Percentiles rank a stretch among this genome's conserved stretches.
These are phyloP conservation scores for Charaxes varanes DNA, from an alignment of 1,140 invertebrate species.

Conservation along the genomic window DNA sequence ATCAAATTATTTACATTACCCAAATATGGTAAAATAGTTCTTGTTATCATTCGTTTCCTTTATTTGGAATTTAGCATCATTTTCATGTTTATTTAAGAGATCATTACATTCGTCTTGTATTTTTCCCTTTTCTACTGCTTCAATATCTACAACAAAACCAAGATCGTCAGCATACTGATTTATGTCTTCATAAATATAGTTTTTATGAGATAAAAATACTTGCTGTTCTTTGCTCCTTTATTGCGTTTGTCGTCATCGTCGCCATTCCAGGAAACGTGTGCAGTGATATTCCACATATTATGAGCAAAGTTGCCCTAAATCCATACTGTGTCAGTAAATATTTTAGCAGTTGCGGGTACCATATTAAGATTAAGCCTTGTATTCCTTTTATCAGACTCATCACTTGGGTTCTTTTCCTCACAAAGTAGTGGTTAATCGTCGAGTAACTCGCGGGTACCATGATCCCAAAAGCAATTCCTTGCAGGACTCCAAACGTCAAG, in stretches of 20 bases:
- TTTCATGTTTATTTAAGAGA: slow-evolving; percentile 26
- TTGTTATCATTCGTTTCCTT: slow-evolving; percentile 7
- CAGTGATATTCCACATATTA: slow-evolving; percentile 74
- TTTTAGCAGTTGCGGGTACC: slow-evolving; percentile 74
- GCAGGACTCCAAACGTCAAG: slow-evolving; percentile 74
- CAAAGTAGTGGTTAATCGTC: slow-evolving; percentile 76
- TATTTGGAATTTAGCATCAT: slow-evolving; percentile 2
- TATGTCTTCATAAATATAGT: slow-evolving; percentile 7
- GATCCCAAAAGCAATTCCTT: slow-evolving; percentile 76
- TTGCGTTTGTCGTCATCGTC: slow-evolving; percentile 74
- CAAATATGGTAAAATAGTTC: not conserved
- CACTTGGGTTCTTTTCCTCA: slow-evolving; percentile 74
- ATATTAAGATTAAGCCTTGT: slow-evolving; percentile 75
- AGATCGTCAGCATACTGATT: slow-evolving; percentile 7
- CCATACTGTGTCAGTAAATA: slow-evolving; percentile 73
- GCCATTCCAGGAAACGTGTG: slow-evolving; percentile 78
- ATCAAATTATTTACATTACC: slow-evolving; percentile 2
- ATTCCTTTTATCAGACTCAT: slow-evolving; percentile 77
- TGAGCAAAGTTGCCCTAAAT: slow-evolving; percentile 77
- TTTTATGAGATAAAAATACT: slow-evolving; percentile 43
- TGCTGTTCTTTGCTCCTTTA: slow-evolving; percentile 45
- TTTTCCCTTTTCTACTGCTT: slow-evolving; percentile 10
- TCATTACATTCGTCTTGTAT: slow-evolving; percentile 28
- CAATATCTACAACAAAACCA: slow-evolving; percentile 19
- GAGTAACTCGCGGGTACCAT: slow-evolving; percentile 76